These are phyloP conservation scores for Caenorhabditis sinica DNA, from an alignment of 2,888 invertebrate genomes.

Conservation along the genomic window DNA sequence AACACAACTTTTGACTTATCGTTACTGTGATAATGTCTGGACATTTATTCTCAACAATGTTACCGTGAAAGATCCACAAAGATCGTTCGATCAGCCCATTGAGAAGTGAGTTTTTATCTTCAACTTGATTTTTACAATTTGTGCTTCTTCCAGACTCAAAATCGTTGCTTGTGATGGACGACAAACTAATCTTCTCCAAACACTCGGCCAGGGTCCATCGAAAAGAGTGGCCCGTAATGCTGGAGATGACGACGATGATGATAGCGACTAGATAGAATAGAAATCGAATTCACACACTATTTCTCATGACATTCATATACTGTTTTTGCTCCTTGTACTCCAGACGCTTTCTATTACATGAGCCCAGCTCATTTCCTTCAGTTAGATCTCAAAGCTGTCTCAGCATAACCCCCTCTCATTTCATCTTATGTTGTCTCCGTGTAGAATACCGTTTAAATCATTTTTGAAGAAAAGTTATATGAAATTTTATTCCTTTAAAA, in stretches of 20 bases:
- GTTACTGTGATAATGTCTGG: conserved; percentile 99
- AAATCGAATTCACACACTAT: background rate
- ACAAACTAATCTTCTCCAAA: conserved; percentile 53
- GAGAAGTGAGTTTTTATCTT: conserved; percentile 41
- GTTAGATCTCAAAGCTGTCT: conserved; percentile 34
- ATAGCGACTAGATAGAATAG: conserved; percentile 38
- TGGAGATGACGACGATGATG: conserved; percentile 37
- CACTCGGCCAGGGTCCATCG: conserved; percentile 46
- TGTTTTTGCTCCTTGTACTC: background rate
- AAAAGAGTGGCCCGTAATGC: conserved; percentile 41
- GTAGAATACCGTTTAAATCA: conserved; percentile 5
- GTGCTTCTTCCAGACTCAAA: conserved; percentile 88
- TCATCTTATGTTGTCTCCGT: background rate
- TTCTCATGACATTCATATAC: background rate
- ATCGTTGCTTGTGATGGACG: conserved; percentile 96
- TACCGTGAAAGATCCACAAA: conserved; percentile 88
- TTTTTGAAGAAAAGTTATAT: background rate
- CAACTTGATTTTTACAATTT: background rate
- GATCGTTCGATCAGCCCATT: conserved; percentile 64
- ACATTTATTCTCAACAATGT: conserved; percentile 98
- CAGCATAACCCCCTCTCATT: conserved; percentile 18
- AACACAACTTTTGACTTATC: conserved; percentile 84
- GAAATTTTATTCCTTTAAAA: conserved; percentile 8
- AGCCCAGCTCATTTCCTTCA: conserved; percentile 7
- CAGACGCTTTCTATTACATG: background rate